Conservation (phyloP, 2,113 vertebrate species). For the Prunella fulvescens region DNA sequence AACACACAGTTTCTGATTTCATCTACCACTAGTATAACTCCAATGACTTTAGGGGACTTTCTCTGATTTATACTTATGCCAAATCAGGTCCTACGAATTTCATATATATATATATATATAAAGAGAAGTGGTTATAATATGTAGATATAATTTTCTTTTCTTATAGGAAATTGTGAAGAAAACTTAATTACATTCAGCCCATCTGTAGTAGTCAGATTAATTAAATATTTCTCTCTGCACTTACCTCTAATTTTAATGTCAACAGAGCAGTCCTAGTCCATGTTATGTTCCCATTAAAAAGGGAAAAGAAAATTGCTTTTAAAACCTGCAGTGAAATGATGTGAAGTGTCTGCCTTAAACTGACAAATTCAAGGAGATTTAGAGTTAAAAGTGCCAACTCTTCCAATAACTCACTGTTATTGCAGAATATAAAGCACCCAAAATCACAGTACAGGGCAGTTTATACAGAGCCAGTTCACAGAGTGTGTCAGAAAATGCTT, state of each 20-base stretch:
- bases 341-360: constrained; percentile 54
- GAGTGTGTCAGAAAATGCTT: background rate
- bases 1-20: background rate
- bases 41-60: background rate
- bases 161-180: constrained; percentile 4
- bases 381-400: constrained; percentile 50
- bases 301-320: constrained; percentile 58
- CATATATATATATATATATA: background rate
- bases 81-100: background rate
- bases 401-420: constrained; percentile 29
- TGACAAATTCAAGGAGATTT: constrained; percentile 59
- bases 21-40: background rate
- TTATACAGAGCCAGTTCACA: background rate
- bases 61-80: background rate
- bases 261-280: constrained; percentile 41
- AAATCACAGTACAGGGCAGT: background rate
- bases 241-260: constrained; percentile 61
- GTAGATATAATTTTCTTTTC: constrained; percentile 24
- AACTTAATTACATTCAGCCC: constrained; percentile 50
- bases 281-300: constrained; percentile 44
- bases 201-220: constrained; percentile 41
- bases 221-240: constrained; percentile 50
- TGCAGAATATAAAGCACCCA: constrained; percentile 40
- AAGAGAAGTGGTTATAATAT: background rate
- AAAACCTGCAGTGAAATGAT: constrained; percentile 49